Conservation (phyloP, 2,888 invertebrate species). For the Cephus pulcher region DNA sequence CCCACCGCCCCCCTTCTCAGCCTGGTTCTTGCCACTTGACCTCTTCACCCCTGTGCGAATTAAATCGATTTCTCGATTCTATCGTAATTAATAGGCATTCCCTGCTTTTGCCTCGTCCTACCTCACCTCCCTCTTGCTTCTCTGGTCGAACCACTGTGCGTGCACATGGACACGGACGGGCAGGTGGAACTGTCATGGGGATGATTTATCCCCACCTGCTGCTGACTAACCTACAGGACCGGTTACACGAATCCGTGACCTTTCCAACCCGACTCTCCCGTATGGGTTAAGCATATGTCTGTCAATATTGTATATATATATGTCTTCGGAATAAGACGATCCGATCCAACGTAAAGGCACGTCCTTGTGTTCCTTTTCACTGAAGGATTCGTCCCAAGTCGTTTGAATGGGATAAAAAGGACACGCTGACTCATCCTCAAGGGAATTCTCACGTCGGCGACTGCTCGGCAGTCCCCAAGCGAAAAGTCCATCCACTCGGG, state of each 20-base stretch:
- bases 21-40: background rate
- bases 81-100: background rate
- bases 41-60: background rate
- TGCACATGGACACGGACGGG: background rate
- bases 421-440: background rate
- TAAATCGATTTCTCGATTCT: background rate
- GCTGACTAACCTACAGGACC: background rate
- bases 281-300: background rate
- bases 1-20: too few relatives aligned
- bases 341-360: background rate
- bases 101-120: background rate
- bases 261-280: background rate
- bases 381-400: background rate
- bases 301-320: background rate
- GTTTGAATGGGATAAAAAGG: background rate
- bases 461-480: background rate
- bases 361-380: background rate
- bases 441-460: background rate
- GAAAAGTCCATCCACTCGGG: background rate
- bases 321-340: background rate
- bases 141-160: background rate
- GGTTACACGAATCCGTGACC: background rate
- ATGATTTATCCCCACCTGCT: background rate
- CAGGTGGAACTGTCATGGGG: background rate
- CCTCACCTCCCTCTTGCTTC: background rate